Evolutionary conservation across 2,113 vertebrate genomes (phyloP), one percentile per base, ranked within the genome.

Genomic region (Nannospalax galili): DNA sequence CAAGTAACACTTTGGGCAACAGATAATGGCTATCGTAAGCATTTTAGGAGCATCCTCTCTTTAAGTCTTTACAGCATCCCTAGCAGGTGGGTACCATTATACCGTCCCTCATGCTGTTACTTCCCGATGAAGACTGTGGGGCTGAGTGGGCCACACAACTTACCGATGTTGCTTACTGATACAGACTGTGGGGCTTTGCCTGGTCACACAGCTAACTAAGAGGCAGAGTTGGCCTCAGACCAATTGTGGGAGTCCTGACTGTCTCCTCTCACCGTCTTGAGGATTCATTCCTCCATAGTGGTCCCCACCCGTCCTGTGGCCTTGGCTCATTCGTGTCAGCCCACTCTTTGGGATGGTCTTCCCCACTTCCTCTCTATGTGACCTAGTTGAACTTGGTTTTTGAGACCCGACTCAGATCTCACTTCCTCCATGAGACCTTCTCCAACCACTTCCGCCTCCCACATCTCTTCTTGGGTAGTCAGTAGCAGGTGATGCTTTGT

Each of bases 291-390:
- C 92, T 28, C 88, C 0, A 0, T 40, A 3, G 1, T 3, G 26
- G 70, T 52, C 24, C 87, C 73, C 62, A 17, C 91, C 94, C 20
- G 16, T 62, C 16, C 73, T 52, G 94, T 65, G 94, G 73, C 75
- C 84, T 56, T 56, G 42, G 81, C 88, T 64, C 5, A 0, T 30
- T 6, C 37, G 70, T 70, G 78, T 82, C 28, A 16, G 24, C 84
- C 70, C 72, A 56, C 65, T 58, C 60, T 87, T 84, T 37, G 20
- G 62, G 92, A 60, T 72, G 40, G 35, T 84, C 70, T 95, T 95
- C 88, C 48, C 94, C 88, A 93, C 94, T 97, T 97, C 97, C 95
- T 97, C 94, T 93, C 88, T 70, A 14, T 56, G 80, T 96, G 97
- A 96, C 96, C 95, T 67, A 48, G 0, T 58, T 97, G 96, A 97